Percentiles rank a stretch among this genome's conserved stretches.
Evolutionary conservation across 2,888 invertebrate species (phyloP).

Genomic region (Polyploca ridens): DNA sequence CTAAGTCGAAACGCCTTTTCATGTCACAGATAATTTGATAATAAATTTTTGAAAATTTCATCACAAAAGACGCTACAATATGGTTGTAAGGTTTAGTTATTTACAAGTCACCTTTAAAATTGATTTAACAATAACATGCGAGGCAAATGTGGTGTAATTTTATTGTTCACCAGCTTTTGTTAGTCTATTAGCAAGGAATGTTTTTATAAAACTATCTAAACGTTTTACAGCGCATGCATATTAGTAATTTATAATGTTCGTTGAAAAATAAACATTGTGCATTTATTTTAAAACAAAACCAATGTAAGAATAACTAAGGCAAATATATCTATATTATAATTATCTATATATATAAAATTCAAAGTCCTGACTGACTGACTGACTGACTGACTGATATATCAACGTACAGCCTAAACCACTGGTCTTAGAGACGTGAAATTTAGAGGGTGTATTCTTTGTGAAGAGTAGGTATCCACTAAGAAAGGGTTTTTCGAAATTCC

Average conservation of each 20-base stretch:
- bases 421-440: too few relatives aligned
- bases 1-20: conserved; percentile 28
- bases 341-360: too few relatives aligned
- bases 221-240: not conserved
- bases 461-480: too few relatives aligned
- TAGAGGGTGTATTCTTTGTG: too few relatives aligned
- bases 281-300: too few relatives aligned
- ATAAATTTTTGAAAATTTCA: not conserved
- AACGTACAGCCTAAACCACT: too few relatives aligned
- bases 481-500: too few relatives aligned
- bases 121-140: not conserved
- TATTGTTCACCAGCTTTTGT: not conserved
- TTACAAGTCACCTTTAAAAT: not conserved
- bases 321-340: too few relatives aligned
- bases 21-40: conserved; percentile 17
- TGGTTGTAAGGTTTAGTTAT: not conserved
- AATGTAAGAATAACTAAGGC: too few relatives aligned
- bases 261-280: not conserved
- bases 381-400: too few relatives aligned
- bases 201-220: not conserved
- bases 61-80: not conserved
- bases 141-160: not conserved
- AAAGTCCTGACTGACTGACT: too few relatives aligned
- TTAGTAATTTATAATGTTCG: too few relatives aligned
- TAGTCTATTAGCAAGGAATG: not conserved